Base-by-base conservation (phyloP, 2,113 vertebrate genomes). In the Phalacrocorax carbo region DNA sequence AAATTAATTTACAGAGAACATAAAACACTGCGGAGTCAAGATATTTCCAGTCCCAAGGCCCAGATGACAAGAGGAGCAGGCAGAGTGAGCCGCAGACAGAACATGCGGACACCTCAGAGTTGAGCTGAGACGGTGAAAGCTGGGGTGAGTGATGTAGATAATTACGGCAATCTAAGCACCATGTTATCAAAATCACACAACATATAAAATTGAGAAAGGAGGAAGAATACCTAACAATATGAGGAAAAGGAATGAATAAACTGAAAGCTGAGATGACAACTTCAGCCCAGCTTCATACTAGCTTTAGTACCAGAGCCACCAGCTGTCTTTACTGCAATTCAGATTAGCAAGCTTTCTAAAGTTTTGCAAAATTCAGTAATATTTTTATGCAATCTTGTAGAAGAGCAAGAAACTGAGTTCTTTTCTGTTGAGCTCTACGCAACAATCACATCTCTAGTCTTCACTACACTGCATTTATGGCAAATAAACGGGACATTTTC, bases 1-100 rank as follows among this genome's bases (percentile, higher is more conserved):
- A 91, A 58, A 95, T 97, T 93, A 88, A 97, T 96, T 95, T 95
- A 65, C 60, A 88, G 78, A 93, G 82, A 97, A 88, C 86, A 96
- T 89, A 94, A 96, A 97, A 44, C 80, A 95, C 29, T 65, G 38
- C 9, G 58, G 71, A 86, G 46, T 88, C 94, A 42, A 94, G 68
- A 55, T 81, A 82, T 76, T 93, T 97, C 77, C 94, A 94, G 66
- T 82, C 80, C 54, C 73, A 36, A 70, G 62, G 69, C 77, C 87
- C 62, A 40, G 62, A 82, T 79, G 76, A 95, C 84, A 48, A 57
- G 65, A 94, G 88, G 48, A 88, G 61, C 13, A 3, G 60, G 60
- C 69, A 91, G 25, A 94, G 55, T 6, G 72, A 96, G 86, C 64
- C 5, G 5, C 85, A 73, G 90, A 84, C 20, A 89, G 32, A 55